These are phyloP conservation scores for Enchytraeus crypticus DNA, from an alignment of 2,888 invertebrate species.

Conservation along the genomic window DNA sequence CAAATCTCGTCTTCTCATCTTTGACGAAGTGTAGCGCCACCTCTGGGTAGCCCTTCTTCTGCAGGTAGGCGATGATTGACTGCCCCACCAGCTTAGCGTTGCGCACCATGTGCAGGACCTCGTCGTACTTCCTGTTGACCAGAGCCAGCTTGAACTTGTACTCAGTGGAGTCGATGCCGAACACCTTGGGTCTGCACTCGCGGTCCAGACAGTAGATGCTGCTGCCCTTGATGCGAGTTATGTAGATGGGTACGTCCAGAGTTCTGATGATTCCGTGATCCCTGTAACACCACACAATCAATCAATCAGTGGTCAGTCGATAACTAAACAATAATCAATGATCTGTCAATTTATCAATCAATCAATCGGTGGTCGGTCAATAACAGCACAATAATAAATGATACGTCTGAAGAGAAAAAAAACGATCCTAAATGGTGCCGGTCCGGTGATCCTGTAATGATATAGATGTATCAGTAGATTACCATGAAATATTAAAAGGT, in stretches of 20 bases:
- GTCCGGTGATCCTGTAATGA: too few relatives aligned
- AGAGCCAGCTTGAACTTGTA: slow-evolving; percentile 94
- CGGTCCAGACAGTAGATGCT: slow-evolving; percentile 84
- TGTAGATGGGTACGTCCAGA: slow-evolving; percentile 90
- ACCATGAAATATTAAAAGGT: too few relatives aligned
- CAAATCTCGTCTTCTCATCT: slow-evolving; percentile 91
- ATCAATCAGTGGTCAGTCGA: neutral
- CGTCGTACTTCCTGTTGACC: slow-evolving; percentile 65
- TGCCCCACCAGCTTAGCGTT: slow-evolving; percentile 94
- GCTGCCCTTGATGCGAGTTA: slow-evolving; percentile 79
- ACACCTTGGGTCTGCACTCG: slow-evolving; percentile 77
- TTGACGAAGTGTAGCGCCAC: slow-evolving; percentile 98
- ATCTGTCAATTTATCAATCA: neutral
- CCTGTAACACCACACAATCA: too few relatives aligned
- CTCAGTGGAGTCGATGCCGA: slow-evolving; percentile 92
- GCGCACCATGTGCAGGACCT: slow-evolving; percentile 74
- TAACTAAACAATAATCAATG: neutral
- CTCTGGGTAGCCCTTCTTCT: slow-evolving; percentile 98
- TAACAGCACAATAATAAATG: too few relatives aligned
- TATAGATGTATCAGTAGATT: too few relatives aligned
- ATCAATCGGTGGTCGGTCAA: too few relatives aligned
- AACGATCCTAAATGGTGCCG: too few relatives aligned
- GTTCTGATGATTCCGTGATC: slow-evolving; percentile 98
- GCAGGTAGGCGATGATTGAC: slow-evolving; percentile 94
- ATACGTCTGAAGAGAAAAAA: too few relatives aligned